Evolutionary conservation across 2,888 invertebrate genomes (phyloP), one percentile per base, ranked within the genome.

Genomic region (Eupithecia centaureata): DNA sequence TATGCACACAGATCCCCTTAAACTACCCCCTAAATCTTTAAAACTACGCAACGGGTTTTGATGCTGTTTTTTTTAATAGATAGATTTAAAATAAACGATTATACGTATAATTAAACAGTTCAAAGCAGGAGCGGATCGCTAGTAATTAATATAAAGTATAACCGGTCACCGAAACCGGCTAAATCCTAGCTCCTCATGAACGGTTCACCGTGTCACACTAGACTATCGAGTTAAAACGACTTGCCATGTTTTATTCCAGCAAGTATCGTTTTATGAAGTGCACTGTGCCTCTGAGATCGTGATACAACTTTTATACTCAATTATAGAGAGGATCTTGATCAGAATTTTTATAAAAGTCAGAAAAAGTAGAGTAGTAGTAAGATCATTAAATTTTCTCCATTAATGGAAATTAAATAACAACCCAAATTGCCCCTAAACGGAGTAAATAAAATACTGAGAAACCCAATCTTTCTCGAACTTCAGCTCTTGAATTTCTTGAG

Each of bases 141-240:
- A n/a, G n/a, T 35, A 35, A 15, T 3, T 15, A 35, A 15, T 4
- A 10, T 35, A 35, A 35, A 7, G 51, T 33, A 27, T 33, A n/a
- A 22, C 52, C 51, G 52, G 32, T 25, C 15, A 51, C 2, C 0
- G 42, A 51, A 35, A 58, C 68, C 61, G 68, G 68, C 51, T 59
- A 52, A 27, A 32, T 15, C 7, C 5, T 30, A 32, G 30, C 12
- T 5, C 15, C 28, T 32, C 61, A 47, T 13, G 33, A 30, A 47
- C 38, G 60, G 33, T 52, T 85, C 88, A 88, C 86, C 87, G 85
- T 84, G 84, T 79, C 82, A 85, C 84, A 86, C 85, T 85, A 47
- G 22, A 47, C 12, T 82, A 82, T 77, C 73, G 80, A 84, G 80
- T 84, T 80, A 81, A 76, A 80, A 84, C 82, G 82, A 82, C 81